Conservation (phyloP, 2,797 vertebrate genomes). For the Synanceia verrucosa region DNA sequence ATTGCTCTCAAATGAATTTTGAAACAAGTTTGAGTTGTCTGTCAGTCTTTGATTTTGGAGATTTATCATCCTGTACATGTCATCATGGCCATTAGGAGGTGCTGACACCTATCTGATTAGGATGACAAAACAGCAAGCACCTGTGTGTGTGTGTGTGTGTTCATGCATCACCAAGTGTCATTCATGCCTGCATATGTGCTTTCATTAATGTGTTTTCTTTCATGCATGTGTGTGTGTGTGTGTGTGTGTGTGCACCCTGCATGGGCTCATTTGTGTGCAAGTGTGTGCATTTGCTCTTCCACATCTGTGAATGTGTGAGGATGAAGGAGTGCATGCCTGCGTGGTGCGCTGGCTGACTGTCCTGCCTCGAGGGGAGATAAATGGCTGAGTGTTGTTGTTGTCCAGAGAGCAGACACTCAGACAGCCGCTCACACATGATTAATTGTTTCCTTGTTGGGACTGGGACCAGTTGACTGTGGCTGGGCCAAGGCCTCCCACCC, state of each 20-base stretch:
- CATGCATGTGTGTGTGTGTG: no score
- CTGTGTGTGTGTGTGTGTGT: conserved; percentile 31
- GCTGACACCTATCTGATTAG: conserved; percentile 64
- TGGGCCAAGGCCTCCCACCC: conserved; percentile 81
- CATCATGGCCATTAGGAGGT: conserved; percentile 59
- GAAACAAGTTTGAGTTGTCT: conserved; percentile 39
- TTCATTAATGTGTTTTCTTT: conserved; percentile 49
- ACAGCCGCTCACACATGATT: conserved; percentile 86
- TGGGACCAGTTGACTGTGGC: conserved; percentile 76
- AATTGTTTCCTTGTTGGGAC: conserved; percentile 86
- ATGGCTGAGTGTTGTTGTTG: conserved; percentile 82
- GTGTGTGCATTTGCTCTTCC: conserved; percentile 25
- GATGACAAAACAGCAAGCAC: conserved; percentile 60
- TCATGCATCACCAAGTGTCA: conserved; percentile 13
- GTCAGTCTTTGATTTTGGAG: conserved; percentile 48
- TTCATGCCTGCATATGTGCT: conserved; percentile 25
- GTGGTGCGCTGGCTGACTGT: conserved; percentile 70
- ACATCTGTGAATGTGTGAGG: conserved; percentile 49
- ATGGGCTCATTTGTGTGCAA: conserved; percentile 21
- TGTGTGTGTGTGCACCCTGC: neutral
- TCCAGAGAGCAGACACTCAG: conserved; percentile 82
- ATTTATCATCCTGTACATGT: conserved; percentile 53
- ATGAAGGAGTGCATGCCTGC: conserved; percentile 71
- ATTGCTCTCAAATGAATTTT: conserved; percentile 36
- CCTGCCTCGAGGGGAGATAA: conserved; percentile 79